phyloP scores from a whole-genome alignment of 2,888 invertebrate genomes.

The Chaetoderma sp. region DNA sequence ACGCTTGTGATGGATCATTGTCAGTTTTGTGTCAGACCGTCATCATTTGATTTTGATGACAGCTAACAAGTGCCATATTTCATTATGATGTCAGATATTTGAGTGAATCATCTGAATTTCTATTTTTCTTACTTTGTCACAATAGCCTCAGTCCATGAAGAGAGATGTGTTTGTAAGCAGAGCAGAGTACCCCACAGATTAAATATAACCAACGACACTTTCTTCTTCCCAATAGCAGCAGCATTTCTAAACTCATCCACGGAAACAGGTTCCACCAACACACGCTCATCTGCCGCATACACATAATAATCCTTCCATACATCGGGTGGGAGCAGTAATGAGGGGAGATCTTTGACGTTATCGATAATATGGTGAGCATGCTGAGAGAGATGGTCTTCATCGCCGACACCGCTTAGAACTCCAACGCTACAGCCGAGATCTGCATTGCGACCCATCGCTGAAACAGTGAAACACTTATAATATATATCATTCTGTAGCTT shows the following conservation, averaged over 20 bases:
- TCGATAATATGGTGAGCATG: slow-evolving; percentile 59
- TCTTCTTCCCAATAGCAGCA: slow-evolving; percentile 16
- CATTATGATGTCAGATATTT: too few species aligned
- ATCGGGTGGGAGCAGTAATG: slow-evolving; percentile 55
- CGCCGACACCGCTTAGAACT: slow-evolving; percentile 68
- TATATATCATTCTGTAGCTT: too few species aligned
- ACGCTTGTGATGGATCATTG: too few species aligned
- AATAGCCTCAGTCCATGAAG: slow-evolving; percentile 67
- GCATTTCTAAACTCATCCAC: slow-evolving; percentile 28
- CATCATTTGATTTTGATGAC: too few species aligned
- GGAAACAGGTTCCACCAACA: slow-evolving; percentile 46
- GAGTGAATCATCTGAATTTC: too few species aligned
- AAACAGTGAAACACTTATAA: too few species aligned
- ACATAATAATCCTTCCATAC: slow-evolving; percentile 55
- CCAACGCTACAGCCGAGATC: slow-evolving; percentile 69
- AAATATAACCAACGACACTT: slow-evolving; percentile 66
- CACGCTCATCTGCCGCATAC: slow-evolving; percentile 46
- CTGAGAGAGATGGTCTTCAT: slow-evolving; percentile 50
- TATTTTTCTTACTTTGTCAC: slow-evolving; percentile 60
- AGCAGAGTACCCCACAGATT: slow-evolving; percentile 72
- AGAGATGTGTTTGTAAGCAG: slow-evolving; percentile 69
- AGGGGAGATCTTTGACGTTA: slow-evolving; percentile 61
- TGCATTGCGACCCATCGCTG: slow-evolving; percentile 69
- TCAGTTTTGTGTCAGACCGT: too few species aligned
- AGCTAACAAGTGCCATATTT: too few species aligned